These are phyloP conservation scores for Holothuria scabra DNA, from an alignment of 53 echinoderm and acorn worm species.

Conservation along the genomic window DNA sequence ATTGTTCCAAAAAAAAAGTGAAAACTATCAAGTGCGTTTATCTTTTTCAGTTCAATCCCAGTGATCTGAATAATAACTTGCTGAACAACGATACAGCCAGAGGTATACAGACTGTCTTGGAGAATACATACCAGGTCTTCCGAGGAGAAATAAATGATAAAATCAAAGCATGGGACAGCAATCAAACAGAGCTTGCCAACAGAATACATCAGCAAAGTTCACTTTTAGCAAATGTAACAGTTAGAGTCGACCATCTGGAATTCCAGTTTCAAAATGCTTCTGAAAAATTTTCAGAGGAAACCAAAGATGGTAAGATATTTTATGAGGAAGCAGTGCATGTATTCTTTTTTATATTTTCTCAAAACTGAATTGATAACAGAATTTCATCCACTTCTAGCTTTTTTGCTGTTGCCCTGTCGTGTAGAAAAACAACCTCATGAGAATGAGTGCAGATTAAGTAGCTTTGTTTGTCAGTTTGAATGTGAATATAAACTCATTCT, in stretches of 20 bases:
- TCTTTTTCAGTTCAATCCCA: conserved; percentile 62
- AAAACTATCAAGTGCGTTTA: neutral
- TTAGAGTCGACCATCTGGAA: conserved; percentile 34
- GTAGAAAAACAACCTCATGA: too few relatives aligned
- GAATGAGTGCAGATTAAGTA: too few relatives aligned
- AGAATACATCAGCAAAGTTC: conserved; percentile 34
- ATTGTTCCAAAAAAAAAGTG: neutral
- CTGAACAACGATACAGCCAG: conserved; percentile 67
- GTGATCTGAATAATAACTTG: conserved; percentile 72
- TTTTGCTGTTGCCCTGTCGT: too few relatives aligned
- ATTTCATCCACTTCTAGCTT: too few relatives aligned
- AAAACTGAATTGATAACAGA: too few relatives aligned
- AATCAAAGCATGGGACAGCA: conserved; percentile 28
- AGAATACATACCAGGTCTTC: conserved; percentile 53
- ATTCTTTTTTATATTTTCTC: too few relatives aligned
- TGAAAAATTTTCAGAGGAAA: neutral
- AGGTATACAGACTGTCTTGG: conserved; percentile 67
- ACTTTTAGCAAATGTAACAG: conserved; percentile 3
- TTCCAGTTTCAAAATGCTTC: conserved; percentile 37
- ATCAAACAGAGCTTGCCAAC: conserved; percentile 16
- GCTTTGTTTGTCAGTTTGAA: too few relatives aligned
- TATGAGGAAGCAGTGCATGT: neutral
- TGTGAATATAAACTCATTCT: too few relatives aligned
- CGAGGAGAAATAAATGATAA: conserved; percentile 61
- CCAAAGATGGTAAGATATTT: neutral